Evolutionary conservation across 2,888 invertebrate species (phyloP).

Genomic region (Plagodis dolabraria): DNA sequence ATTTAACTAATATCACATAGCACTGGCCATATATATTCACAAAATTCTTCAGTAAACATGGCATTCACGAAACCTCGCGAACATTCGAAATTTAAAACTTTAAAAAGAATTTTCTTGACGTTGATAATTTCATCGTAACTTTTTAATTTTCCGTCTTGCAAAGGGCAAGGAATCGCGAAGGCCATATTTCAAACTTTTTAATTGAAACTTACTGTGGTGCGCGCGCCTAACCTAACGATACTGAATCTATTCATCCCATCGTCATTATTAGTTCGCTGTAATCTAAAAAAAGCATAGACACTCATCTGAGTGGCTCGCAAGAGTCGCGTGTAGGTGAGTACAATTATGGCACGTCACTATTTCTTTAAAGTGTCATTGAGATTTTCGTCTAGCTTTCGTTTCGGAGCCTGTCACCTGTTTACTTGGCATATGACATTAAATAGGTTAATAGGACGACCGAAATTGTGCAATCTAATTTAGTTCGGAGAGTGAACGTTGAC

Average conservation of each 20-base stretch:
- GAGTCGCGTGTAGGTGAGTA: conserved; percentile 49
- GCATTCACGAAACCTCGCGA: conserved; percentile 21
- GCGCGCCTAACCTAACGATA: conserved; percentile 75
- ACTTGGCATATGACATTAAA: conserved; percentile 37
- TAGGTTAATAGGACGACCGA: conserved; percentile 39
- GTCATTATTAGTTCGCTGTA: conserved; percentile 68
- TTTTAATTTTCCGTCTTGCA: conserved; percentile 13
- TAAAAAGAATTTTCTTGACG: conserved; percentile 5
- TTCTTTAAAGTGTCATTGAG: conserved; percentile 48
- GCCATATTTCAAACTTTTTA: conserved; percentile 46
- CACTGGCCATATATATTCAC: conserved; percentile 16
- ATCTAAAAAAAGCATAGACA: conserved; percentile 78
- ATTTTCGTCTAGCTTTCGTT: conserved; percentile 37
- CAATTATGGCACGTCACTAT: conserved; percentile 50
- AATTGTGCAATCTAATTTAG: conserved; percentile 28
- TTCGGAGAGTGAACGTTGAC: conserved; percentile 23
- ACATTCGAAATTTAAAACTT: conserved; percentile 21
- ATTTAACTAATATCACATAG: conserved; percentile 22
- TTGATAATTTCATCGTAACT: conserved; percentile 6
- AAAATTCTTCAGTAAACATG: conserved; percentile 11
- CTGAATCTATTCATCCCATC: conserved; percentile 64
- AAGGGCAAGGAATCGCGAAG: conserved; percentile 35
- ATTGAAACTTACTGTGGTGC: conserved; percentile 75
- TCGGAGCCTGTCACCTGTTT: conserved; percentile 41
- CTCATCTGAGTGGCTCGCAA: conserved; percentile 59